Evolutionary conservation across 2,113 vertebrate genomes (phyloP).

Genomic region (Pachyramphus minor): DNA sequence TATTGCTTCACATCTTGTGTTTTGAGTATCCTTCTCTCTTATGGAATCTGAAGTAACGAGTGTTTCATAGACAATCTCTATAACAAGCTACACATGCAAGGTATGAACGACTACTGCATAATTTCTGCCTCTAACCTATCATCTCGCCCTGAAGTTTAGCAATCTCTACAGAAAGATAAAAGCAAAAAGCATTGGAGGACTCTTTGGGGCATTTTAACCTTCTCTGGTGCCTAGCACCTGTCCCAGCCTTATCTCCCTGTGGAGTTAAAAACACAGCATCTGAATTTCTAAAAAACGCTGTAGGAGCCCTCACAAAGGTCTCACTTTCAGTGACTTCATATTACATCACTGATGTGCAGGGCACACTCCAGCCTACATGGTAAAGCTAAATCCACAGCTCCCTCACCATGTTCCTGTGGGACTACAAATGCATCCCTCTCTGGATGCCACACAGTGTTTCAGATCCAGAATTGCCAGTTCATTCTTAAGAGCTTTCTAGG

Average conservation of each 20-base stretch:
- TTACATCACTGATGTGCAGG: fast-evolving
- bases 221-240: neutral
- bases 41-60: neutral
- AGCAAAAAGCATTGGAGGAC: neutral
- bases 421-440: neutral
- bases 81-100: neutral
- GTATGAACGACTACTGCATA: neutral
- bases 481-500: neutral
- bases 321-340: neutral
- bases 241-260: neutral
- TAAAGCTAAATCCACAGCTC: neutral
- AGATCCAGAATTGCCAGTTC: neutral
- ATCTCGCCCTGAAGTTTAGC: neutral
- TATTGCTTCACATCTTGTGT: neutral
- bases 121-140: neutral
- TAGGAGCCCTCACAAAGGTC: neutral
- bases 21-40: neutral
- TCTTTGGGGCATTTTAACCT: neutral
- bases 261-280: neutral
- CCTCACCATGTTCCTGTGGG: neutral
- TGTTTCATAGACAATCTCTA: neutral
- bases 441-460: neutral
- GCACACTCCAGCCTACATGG: neutral
- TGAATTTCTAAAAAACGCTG: neutral
- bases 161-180: neutral